phyloP scores from a whole-genome alignment of 2,113 vertebrate genomes.

The Spermophilus dauricus region DNA sequence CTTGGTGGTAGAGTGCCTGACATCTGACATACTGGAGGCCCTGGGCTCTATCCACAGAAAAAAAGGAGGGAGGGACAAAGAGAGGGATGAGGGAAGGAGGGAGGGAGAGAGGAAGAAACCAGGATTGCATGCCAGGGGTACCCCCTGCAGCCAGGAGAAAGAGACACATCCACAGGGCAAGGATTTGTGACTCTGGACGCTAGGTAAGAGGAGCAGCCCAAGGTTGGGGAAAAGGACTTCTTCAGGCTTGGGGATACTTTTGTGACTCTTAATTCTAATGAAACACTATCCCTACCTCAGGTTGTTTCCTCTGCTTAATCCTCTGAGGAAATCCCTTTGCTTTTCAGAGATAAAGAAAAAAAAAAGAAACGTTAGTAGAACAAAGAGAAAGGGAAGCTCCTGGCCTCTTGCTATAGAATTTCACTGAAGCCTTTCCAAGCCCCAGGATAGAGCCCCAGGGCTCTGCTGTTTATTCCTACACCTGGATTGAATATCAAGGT shows the following conservation, averaged over 20 bases:
- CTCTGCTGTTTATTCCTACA: conserved; percentile 73
- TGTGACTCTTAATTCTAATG: conserved; percentile 73
- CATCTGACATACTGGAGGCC: no score
- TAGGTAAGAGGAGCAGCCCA: not conserved
- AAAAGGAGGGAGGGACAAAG: not conserved
- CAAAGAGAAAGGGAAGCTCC: conserved; percentile 81
- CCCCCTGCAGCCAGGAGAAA: not conserved
- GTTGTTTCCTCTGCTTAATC: conserved; percentile 82
- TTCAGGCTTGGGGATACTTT: conserved; percentile 67
- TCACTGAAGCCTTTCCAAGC: conserved; percentile 85
- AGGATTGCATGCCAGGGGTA: not conserved
- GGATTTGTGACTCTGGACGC: not conserved
- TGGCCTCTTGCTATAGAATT: conserved; percentile 67
- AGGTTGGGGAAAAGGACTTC: not conserved
- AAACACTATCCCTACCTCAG: conserved; percentile 67
- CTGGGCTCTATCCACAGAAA: not conserved
- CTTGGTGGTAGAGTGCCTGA: not conserved
- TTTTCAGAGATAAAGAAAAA: conserved; percentile 81
- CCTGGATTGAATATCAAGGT: conserved; percentile 77
- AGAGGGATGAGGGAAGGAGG: not conserved
- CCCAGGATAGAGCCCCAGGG: conserved; percentile 68
- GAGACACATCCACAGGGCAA: accelerated
- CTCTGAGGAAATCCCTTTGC: conserved; percentile 85
- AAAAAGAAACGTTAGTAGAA: conserved; percentile 69
- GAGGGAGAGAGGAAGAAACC: not conserved